A percentile compares a stretch with the other conserved stretches of the same genome.
Evolutionary conservation across 2,888 invertebrate genomes (phyloP).

Genomic region (Chrysolina oricalcia): DNA sequence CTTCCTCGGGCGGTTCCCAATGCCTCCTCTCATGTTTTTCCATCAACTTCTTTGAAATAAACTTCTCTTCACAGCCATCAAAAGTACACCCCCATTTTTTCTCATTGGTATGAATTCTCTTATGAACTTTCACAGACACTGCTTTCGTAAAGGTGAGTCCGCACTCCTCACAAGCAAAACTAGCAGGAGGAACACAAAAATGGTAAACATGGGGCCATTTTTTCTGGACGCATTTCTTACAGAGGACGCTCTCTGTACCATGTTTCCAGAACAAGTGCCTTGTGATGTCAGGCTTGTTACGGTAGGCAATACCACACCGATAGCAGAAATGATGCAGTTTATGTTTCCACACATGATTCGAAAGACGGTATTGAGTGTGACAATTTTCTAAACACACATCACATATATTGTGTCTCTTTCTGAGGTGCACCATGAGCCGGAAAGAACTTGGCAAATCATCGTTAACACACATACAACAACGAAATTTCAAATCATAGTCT

Average conservation of each 20-base stretch:
- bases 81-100: slow-evolving; percentile 82
- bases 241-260: slow-evolving; percentile 89
- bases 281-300: slow-evolving; percentile 90
- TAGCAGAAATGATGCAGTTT: slow-evolving; percentile 91
- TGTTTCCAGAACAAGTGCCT: slow-evolving; percentile 95
- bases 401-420: slow-evolving; percentile 89
- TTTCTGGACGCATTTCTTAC: slow-evolving; percentile 89
- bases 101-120: slow-evolving; percentile 82
- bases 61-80: slow-evolving; percentile 82
- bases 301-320: slow-evolving; percentile 89
- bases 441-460: slow-evolving; percentile 89
- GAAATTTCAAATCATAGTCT: slow-evolving; percentile 80
- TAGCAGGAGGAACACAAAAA: slow-evolving; percentile 87
- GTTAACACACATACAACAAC: slow-evolving; percentile 87
- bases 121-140: slow-evolving; percentile 88
- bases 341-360: slow-evolving; percentile 93
- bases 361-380: slow-evolving; percentile 84
- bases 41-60: slow-evolving; percentile 87
- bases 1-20: slow-evolving; percentile 67
- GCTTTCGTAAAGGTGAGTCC: slow-evolving; percentile 83
- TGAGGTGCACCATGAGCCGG: slow-evolving; percentile 89
- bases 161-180: slow-evolving; percentile 88
- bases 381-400: slow-evolving; percentile 91
- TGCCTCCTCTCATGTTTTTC: slow-evolving; percentile 82
- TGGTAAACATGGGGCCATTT: slow-evolving; percentile 95